Evolutionary conservation across 2,888 invertebrate species (phyloP), one percentile per base, ranked within the genome.

Genomic region (Aromia moschata): DNA sequence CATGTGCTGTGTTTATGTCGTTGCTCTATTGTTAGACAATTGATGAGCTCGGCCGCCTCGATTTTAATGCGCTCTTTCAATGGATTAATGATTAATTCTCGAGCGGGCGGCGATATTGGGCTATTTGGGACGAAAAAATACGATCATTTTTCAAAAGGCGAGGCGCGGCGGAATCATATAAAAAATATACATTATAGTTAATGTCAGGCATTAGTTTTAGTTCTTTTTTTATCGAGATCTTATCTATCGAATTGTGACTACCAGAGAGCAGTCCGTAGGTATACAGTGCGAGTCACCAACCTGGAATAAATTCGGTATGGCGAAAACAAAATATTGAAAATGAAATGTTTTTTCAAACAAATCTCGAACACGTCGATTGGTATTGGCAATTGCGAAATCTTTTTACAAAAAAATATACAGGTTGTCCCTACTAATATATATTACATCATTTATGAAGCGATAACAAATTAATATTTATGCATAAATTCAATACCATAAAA

Each of bases 11-110:
- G 70, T 70, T 64, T 65, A 61, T 70, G 73, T 73, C 73, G 70
- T 70, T 70, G 73, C 68, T 62, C 73, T 69, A 74, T 74, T 74
- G 73, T 73, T 72, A 68, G 71, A 74, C 73, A 74, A 74, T 74
- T 74, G 74, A 74, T 73, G 73, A 73, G 74, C 69, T 63, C 65
- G 69, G 67, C 69, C 72, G 72, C 71, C 73, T 71, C 70, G 72
- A 71, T 71, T 74, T 73, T 74, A 73, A 74, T 73, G 72, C 65
- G 69, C 64, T 72, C 73, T 73, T 71, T 74, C 73, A 72, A 70
- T 71, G 73, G 72, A 72, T 72, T 70, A 67, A 71, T 73, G 72
- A 74, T 73, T 73, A 73, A 73, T 74, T 67, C 49, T 46, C 46
- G 64, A 45, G 46, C 46, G 7, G 25, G n/a, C 25, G 46, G 46